phyloP scores from a whole-genome alignment of 2,888 invertebrate genomes.

The Nomada lathburiana region DNA sequence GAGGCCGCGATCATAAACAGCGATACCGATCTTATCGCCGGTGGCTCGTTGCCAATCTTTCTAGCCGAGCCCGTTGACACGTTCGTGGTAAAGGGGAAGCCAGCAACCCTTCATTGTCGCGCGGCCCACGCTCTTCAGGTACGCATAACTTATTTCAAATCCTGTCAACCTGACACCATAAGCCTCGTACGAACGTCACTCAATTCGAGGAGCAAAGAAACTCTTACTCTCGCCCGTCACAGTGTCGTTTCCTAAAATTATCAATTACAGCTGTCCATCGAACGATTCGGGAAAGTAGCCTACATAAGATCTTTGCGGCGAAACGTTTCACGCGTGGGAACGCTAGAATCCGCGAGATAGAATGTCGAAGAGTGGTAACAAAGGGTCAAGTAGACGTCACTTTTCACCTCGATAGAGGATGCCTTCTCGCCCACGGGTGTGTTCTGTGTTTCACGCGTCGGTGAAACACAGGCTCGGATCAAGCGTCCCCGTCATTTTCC shows the following conservation, averaged over 20 bases:
- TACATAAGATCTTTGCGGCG: neutral
- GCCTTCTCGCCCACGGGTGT: conserved; percentile 1
- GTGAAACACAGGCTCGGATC: conserved; percentile 1
- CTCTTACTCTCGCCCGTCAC: neutral
- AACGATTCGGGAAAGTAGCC: neutral
- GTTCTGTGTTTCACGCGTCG: conserved; percentile 21
- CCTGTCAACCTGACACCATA: neutral
- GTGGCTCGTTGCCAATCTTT: conserved; percentile 92
- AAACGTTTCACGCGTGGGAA: neutral
- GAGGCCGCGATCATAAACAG: conserved; percentile 75
- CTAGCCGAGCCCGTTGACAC: conserved; percentile 93
- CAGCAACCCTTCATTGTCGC: conserved; percentile 93
- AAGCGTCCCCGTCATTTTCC: conserved; percentile 36
- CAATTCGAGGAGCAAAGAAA: neutral
- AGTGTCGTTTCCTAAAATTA: neutral
- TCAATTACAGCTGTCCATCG: neutral
- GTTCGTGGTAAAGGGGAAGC: conserved; percentile 95
- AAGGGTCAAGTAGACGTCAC: conserved; percentile 18
- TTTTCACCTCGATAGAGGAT: neutral
- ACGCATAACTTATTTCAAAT: conserved; percentile 1
- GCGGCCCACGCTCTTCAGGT: conserved; percentile 93
- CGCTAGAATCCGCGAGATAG: conserved; percentile 15
- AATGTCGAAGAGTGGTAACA: conserved; percentile 25
- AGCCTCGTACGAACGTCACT: neutral
- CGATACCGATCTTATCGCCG: conserved; percentile 82